Conservation (phyloP, 2,113 vertebrate genomes). For the Cynocephalus volans region DNA sequence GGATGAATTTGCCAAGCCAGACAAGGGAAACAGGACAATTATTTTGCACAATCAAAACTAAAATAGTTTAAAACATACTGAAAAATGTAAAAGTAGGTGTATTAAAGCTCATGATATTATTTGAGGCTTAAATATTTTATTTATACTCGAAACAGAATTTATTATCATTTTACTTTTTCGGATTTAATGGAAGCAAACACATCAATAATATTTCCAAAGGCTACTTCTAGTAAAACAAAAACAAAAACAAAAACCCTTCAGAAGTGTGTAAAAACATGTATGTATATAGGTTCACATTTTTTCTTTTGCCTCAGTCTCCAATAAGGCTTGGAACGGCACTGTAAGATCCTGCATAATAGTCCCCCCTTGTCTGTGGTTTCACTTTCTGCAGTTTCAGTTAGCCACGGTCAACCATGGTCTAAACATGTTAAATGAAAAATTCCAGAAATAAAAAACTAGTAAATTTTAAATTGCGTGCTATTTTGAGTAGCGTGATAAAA, state of each 20-base stretch:
- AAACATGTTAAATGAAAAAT: no score
- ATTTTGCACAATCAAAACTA: conserved; percentile 9
- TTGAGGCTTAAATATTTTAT: conserved; percentile 50
- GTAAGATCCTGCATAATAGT: background rate
- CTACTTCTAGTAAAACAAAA: background rate
- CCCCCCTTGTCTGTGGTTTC: no score
- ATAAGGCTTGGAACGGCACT: background rate
- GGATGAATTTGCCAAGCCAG: conserved; percentile 35
- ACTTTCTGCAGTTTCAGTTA: no score
- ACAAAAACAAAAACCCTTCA: background rate
- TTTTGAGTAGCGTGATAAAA: no score
- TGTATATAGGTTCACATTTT: background rate
- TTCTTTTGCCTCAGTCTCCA: conserved; percentile 40
- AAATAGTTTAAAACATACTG: background rate
- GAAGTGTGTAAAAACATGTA: conserved; percentile 10
- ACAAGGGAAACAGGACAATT: background rate
- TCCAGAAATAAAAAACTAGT: no score
- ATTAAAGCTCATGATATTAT: conserved; percentile 62
- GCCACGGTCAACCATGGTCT: no score
- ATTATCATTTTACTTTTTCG: conserved; percentile 54
- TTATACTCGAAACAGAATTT: conserved; percentile 61
- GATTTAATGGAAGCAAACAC: conserved; percentile 43
- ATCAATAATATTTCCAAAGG: conserved; percentile 40
- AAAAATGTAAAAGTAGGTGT: conserved; percentile 35
- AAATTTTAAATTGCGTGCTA: no score